Conservation (phyloP, 1,140 invertebrate species). For the Aphaenogaster rudis region DNA sequence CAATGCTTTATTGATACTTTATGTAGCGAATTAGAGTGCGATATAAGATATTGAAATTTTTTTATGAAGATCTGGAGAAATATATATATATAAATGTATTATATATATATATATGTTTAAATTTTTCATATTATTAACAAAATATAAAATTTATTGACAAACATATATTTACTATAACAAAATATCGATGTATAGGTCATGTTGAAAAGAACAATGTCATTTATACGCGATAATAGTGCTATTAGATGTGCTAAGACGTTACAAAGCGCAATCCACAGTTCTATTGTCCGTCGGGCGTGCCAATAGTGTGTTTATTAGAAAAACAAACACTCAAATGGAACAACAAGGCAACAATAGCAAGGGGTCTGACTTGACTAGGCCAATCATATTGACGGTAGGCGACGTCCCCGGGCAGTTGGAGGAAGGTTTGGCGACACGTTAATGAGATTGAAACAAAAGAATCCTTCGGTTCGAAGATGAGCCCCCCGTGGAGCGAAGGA, state of each 20-base stretch:
- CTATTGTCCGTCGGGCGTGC: background rate
- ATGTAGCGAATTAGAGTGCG: background rate
- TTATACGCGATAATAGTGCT: background rate
- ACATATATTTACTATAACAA: background rate
- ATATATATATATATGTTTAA: background rate
- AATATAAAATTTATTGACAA: background rate
- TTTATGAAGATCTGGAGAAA: background rate
- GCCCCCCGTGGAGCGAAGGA: conserved; percentile 80
- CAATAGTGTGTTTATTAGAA: conserved; percentile 40
- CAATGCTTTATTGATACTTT: background rate
- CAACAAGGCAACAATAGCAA: conserved; percentile 34
- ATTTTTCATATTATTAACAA: background rate
- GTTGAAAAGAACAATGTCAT: background rate
- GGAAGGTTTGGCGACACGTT: conserved; percentile 84
- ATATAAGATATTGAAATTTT: background rate
- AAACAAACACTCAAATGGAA: conserved; percentile 39
- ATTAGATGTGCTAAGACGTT: conserved; percentile 46
- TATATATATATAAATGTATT: background rate
- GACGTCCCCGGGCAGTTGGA: conserved; percentile 65
- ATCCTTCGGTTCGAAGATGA: conserved; percentile 73
- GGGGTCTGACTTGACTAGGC: conserved; percentile 4
- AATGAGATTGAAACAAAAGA: conserved; percentile 87
- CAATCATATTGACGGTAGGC: conserved; percentile 63
- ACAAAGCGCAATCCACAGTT: conserved; percentile 19
- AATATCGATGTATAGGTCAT: background rate